Percentiles rank a stretch among this genome's conserved stretches.
Conservation (phyloP, 2,888 invertebrate genomes). For the Tachina grossa region DNA sequence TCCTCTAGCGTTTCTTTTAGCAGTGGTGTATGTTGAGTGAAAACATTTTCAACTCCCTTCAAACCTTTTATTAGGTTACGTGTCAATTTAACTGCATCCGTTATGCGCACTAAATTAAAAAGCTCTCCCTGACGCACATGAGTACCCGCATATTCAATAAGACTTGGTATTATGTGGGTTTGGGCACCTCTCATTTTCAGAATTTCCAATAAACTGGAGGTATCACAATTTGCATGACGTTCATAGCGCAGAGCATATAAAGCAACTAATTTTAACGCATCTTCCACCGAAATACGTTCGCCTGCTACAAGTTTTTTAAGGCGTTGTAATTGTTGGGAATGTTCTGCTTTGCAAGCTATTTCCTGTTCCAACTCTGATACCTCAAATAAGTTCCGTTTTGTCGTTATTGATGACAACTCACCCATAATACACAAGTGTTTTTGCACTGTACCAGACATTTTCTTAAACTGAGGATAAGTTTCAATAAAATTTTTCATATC, state of each 20-base stretch:
- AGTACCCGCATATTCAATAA: conserved; percentile 93
- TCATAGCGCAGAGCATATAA: conserved; percentile 97
- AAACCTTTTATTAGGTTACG: conserved; percentile 85
- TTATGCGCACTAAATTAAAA: conserved; percentile 94
- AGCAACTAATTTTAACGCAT: conserved; percentile 94
- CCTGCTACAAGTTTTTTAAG: conserved; percentile 91
- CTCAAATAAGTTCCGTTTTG: conserved; percentile 90
- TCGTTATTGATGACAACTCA: conserved; percentile 94
- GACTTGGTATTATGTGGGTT: conserved; percentile 86
- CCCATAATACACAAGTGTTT: conserved; percentile 99
- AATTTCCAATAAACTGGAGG: conserved; percentile 89
- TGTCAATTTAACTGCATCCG: conserved; percentile 93
- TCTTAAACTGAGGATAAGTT: conserved; percentile 98
- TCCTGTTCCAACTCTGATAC: conserved; percentile 97
- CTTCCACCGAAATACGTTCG: conserved; percentile 88
- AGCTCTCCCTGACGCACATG: conserved; percentile 92
- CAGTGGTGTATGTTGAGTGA: conserved; percentile 98
- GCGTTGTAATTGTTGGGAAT: conserved; percentile 90
- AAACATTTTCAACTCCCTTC: conserved; percentile 99
- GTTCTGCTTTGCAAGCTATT: conserved; percentile 93
- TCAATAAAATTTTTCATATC: conserved; percentile 99
- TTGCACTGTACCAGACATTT: conserved; percentile 97
- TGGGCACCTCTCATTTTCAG: conserved; percentile 88
- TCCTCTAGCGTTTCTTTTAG: conserved; percentile 95
- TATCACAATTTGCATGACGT: conserved; percentile 92